A percentile compares a stretch with the other conserved stretches of the same genome.
Evolutionary conservation across 1,140 invertebrate species (phyloP).

Genomic region (Drosophila prosaltans): DNA sequence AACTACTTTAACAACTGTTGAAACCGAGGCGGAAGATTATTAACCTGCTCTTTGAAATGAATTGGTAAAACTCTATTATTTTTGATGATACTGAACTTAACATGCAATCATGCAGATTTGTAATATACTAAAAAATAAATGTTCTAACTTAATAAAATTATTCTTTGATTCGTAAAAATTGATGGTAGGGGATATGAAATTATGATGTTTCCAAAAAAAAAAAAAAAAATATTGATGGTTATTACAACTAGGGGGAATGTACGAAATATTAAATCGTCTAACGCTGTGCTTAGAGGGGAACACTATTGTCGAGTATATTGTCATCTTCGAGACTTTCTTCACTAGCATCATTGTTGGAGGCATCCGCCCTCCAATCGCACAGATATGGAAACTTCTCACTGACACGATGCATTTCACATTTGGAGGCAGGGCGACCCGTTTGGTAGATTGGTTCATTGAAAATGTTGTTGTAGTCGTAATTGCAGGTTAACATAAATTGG

Average conservation of each 20-base stretch:
- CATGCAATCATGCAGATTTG: neutral
- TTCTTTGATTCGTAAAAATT: neutral
- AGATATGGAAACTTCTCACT: slow-evolving; percentile 62
- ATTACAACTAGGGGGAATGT: neutral
- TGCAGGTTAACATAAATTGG: slow-evolving; percentile 72
- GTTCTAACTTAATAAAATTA: neutral
- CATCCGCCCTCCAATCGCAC: slow-evolving; percentile 59
- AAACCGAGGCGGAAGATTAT: neutral
- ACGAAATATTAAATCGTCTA: neutral
- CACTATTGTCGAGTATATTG: slow-evolving; percentile 57
- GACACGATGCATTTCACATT: slow-evolving; percentile 49
- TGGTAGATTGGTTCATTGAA: slow-evolving; percentile 63
- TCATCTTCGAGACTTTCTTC: slow-evolving; percentile 52
- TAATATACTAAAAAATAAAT: slow-evolving; percentile 5
- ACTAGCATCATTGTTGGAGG: slow-evolving; percentile 39
- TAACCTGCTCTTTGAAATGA: neutral
- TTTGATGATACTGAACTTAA: neutral
- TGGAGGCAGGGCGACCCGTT: slow-evolving; percentile 56
- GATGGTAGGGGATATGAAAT: neutral
- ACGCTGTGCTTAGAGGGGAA: slow-evolving; percentile 29
- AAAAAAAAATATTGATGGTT: neutral
- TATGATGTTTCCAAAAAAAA: neutral
- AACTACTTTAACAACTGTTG: neutral
- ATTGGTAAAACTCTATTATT: too few relatives aligned
- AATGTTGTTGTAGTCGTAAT: slow-evolving; percentile 77